A percentile compares a stretch with the other conserved stretches of the same genome.
phyloP scores from a whole-genome alignment of 2,888 invertebrate genomes.

The Melitaea athalia region DNA sequence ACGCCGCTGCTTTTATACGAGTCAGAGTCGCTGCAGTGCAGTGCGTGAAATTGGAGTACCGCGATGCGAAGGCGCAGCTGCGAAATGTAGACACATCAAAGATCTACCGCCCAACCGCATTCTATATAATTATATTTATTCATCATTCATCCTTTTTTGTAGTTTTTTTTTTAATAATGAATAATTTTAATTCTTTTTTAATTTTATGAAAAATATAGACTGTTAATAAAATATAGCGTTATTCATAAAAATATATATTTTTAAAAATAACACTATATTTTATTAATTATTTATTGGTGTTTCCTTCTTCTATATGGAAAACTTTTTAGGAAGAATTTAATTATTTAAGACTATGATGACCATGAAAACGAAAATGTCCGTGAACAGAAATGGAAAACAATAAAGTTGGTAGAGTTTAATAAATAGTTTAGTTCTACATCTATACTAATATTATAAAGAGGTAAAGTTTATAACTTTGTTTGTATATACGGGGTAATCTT shows the following conservation, averaged over 20 bases:
- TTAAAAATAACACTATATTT: too few relatives aligned
- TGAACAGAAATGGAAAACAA: constrained; percentile 1
- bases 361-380: background rate
- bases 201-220: too few relatives aligned
- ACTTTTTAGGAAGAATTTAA: background rate
- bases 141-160: background rate
- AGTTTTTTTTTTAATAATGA: background rate
- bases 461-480: too few relatives aligned
- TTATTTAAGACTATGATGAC: background rate
- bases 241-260: too few relatives aligned
- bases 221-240: background rate
- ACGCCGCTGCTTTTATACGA: constrained; percentile 71
- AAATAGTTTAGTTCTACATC: background rate
- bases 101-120: constrained; percentile 28
- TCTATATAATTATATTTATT: constrained; percentile 15
- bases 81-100: constrained; percentile 47
- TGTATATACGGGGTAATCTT: too few relatives aligned
- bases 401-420: background rate
- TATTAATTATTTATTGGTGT: background rate
- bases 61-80: constrained; percentile 47
- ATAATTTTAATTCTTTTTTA: background rate
- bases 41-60: constrained; percentile 75
- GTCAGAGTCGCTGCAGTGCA: constrained; percentile 55
- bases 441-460: too few relatives aligned
- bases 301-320: background rate